phyloP scores from a whole-genome alignment of 2,888 invertebrate species.

The Lasioglossum malachurum region DNA sequence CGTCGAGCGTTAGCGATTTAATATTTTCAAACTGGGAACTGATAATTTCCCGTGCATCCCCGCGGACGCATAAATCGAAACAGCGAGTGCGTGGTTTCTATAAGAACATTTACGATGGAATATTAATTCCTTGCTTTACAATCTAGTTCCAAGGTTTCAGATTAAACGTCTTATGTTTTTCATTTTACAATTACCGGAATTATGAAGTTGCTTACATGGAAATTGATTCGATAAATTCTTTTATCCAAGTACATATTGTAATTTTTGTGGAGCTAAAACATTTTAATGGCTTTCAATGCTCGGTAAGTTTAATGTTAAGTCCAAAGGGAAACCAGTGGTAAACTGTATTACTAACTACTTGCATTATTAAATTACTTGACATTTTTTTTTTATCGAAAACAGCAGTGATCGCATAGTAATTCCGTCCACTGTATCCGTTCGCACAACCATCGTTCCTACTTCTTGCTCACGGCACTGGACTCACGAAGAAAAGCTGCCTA shows the following conservation, averaged over 20 bases:
- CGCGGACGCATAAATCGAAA: slow-evolving; percentile 28
- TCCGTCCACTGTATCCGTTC: background rate
- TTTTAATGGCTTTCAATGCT: too few species aligned
- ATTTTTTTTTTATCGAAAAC: background rate
- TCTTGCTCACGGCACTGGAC: slow-evolving; percentile 38
- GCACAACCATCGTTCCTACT: slow-evolving; percentile 18
- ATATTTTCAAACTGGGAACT: slow-evolving; percentile 4
- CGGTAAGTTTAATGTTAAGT: too few species aligned
- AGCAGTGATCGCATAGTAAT: background rate
- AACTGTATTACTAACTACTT: background rate
- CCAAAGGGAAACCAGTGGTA: too few species aligned
- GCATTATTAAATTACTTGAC: background rate
- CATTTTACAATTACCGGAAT: too few species aligned
- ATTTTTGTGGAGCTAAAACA: too few species aligned
- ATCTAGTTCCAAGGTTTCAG: background rate
- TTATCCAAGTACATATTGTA: too few species aligned
- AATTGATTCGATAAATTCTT: too few species aligned
- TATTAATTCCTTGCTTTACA: background rate
- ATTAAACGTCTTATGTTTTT: too few species aligned
- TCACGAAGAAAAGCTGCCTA: slow-evolving; percentile 36
- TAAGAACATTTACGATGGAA: background rate
- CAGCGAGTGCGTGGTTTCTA: slow-evolving; percentile 8
- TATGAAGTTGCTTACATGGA: too few species aligned
- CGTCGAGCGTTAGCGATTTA: background rate
- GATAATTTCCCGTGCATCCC: slow-evolving; percentile 20